These are phyloP conservation scores for Micromussa lordhowensis DNA, from an alignment of 92 coral and sea anemone genomes.

Conservation along the genomic window DNA sequence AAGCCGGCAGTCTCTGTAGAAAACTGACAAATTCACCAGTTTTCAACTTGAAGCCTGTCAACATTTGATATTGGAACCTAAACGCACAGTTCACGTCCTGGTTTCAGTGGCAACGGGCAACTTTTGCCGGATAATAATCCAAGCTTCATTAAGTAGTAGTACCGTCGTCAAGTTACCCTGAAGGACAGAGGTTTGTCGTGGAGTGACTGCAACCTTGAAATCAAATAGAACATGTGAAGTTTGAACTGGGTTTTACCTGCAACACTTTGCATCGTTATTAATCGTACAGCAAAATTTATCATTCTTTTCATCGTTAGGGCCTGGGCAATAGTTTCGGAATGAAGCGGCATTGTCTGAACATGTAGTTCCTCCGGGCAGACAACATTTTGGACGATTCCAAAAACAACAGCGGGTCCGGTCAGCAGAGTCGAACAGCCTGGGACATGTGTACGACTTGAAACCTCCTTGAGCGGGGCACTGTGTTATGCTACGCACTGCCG, in stretches of 20 bases:
- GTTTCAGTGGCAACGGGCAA: no score
- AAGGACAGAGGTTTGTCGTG: no score
- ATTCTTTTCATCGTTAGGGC: background rate
- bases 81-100: no score
- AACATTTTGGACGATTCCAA: background rate
- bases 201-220: background rate
- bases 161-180: no score
- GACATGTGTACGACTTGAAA: no score
- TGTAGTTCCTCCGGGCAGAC: background rate
- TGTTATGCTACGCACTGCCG: background rate
- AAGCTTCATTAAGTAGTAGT: no score
- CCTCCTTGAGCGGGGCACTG: background rate
- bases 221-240: background rate
- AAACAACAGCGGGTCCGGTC: background rate
- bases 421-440: no score
- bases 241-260: background rate
- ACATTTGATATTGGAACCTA: no score
- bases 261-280: background rate
- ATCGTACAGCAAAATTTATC: background rate
- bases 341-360: background rate
- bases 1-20: no score
- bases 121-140: no score
- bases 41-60: no score
- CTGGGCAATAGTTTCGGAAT: background rate
- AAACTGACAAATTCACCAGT: no score